Evolutionary conservation across 2,113 vertebrate genomes (phyloP), one percentile per base, ranked within the genome.

Genomic region (Mormoops blainvillei): DNA sequence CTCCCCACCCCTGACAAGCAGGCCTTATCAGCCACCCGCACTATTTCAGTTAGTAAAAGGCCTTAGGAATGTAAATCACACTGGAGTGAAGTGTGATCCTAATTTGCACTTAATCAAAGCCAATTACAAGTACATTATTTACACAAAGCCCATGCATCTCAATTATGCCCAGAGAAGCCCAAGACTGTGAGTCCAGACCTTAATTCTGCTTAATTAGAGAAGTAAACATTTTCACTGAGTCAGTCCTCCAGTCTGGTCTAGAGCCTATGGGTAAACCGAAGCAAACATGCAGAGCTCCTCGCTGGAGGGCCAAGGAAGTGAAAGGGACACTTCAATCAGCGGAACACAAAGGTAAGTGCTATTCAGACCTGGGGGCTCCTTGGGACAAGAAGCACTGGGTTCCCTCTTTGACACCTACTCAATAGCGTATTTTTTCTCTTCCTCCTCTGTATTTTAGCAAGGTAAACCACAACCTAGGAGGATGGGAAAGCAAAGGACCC

Each of bases 91-190:
- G 85, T 96, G 98, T 95, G 98, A 98, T 92, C 96, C 98, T 98
- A 98, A 98, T 99, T 99, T 98, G 98, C 98, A 98, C 99, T 99
- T 99, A 99, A 99, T 98, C 98, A 99, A 97, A 98, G 98, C 97
- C 98, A 98, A 98, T 98, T 98, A 97, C 97, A 98, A 98, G 94
- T 97, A 97, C 89, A 95, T 98, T 98, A 98, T 99, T 99, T 99
- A 99, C 98, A 98, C 98, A 98, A 98, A 98, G 97, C 94, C 76
- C 98, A 99, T 99, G 94, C 97, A 98, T 98, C 99, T 98, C 98
- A 97, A 98, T 97, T 99, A 98, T 97, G 98, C 96, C 95, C 94
- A 93, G 87, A 85, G 92, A 43, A 94, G 94, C 81, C 97, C 96
- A 98, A 87, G 77, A 95, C 93, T 71, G 90, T 18, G 31, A 84